Percentiles rank a stretch among this genome's conserved stretches.
These are phyloP conservation scores for Autographa pulchrina DNA, from an alignment of 2,888 invertebrate species.

Conservation along the genomic window DNA sequence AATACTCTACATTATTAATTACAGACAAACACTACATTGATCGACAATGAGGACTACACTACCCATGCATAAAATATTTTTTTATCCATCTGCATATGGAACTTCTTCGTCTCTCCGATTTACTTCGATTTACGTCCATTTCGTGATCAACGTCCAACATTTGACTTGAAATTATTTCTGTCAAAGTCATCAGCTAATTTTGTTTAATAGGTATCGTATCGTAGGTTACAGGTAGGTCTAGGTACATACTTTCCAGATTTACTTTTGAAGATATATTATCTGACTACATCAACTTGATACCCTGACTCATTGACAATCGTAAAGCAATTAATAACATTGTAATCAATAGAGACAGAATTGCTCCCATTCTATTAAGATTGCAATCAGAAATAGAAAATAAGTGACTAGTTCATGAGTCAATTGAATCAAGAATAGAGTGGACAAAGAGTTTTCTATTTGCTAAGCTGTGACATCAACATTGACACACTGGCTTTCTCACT, in stretches of 20 bases:
- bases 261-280: too few relatives aligned
- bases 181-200: too few relatives aligned
- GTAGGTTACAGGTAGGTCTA: too few relatives aligned
- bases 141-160: too few relatives aligned
- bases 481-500: conserved; percentile 77
- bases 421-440: conserved; percentile 63
- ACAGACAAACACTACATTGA: background rate
- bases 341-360: conserved; percentile 17
- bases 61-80: too few relatives aligned
- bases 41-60: too few relatives aligned
- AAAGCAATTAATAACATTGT: background rate
- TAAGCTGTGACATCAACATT: conserved; percentile 76
- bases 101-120: too few relatives aligned
- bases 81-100: too few relatives aligned
- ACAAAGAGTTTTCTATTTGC: conserved; percentile 62
- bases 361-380: conserved; percentile 19
- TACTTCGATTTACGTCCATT: too few relatives aligned
- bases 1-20: background rate
- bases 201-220: too few relatives aligned
- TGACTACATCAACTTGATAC: background rate
- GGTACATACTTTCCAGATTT: too few relatives aligned
- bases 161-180: too few relatives aligned
- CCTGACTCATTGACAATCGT: conserved; percentile 1
- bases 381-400: conserved; percentile 42
- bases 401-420: conserved; percentile 60